These are phyloP conservation scores for Mesorhabditis sp. DNA, from an alignment of 2,888 invertebrate genomes.

Conservation along the genomic window DNA sequence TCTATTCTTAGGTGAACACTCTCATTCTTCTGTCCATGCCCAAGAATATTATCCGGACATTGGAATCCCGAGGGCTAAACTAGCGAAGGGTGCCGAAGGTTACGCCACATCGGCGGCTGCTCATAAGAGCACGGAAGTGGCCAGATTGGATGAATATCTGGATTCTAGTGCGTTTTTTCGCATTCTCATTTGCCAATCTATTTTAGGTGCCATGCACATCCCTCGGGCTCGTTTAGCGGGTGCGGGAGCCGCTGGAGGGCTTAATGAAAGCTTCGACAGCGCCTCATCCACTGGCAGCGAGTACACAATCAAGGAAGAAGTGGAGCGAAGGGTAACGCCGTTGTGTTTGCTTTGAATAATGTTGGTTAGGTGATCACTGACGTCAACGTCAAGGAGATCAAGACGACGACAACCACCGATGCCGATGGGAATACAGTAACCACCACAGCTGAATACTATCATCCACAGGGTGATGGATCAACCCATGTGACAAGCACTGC, in stretches of 20 bases:
- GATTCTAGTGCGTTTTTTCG: constrained; percentile 23
- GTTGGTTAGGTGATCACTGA: constrained; percentile 49
- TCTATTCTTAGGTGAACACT: background rate
- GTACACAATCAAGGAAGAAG: constrained; percentile 56
- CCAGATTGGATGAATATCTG: constrained; percentile 47
- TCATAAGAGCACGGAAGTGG: constrained; percentile 32
- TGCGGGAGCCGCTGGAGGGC: constrained; percentile 16
- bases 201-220: constrained; percentile 41
- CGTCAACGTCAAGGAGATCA: constrained; percentile 52
- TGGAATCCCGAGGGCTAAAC: constrained; percentile 57
- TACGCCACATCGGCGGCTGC: constrained; percentile 16
- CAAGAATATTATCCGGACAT: constrained; percentile 55
- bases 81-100: constrained; percentile 28
- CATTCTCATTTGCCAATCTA: background rate
- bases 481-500: constrained; percentile 13
- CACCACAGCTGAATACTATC: constrained; percentile 26
- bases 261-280: constrained; percentile 39
- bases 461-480: constrained; percentile 21
- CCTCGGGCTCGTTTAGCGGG: constrained; percentile 53
- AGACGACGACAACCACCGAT: constrained; percentile 52
- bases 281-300: constrained; percentile 48
- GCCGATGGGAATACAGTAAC: constrained; percentile 37
- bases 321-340: constrained; percentile 35
- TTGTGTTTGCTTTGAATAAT: constrained; percentile 15
- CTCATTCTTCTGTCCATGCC: constrained; percentile 17